Evolutionary conservation across 2,797 vertebrate species (phyloP).

Genomic region (Sebastes minor): DNA sequence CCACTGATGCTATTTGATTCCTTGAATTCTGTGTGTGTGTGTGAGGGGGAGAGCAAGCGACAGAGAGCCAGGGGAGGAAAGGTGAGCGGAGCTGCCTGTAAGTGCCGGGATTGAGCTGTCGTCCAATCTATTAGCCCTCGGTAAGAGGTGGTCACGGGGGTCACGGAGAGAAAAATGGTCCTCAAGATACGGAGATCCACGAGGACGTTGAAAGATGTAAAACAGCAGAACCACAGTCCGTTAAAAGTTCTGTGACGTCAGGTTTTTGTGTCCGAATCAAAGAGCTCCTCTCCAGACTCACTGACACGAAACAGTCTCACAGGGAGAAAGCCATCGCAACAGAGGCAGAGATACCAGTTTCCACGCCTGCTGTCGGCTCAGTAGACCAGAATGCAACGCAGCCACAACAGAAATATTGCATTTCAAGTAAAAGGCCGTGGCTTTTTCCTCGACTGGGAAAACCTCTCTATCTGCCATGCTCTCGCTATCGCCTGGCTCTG

Average conservation of each 20-base stretch:
- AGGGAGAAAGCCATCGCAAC: background rate
- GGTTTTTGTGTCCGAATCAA: background rate
- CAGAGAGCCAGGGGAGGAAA: constrained; percentile 1
- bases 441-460: background rate
- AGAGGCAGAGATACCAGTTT: background rate
- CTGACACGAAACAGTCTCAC: background rate
- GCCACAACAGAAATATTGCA: constrained; percentile 19
- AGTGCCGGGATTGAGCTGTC: constrained; percentile 6
- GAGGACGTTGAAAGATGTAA: background rate
- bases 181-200: background rate
- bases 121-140: constrained; percentile 42
- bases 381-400: constrained; percentile 2
- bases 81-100: constrained; percentile 21
- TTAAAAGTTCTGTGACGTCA: background rate
- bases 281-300: background rate
- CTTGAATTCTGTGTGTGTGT: background rate
- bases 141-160: constrained; percentile 36
- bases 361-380: background rate
- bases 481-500: background rate
- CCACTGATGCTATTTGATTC: constrained; percentile 14
- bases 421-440: constrained; percentile 1
- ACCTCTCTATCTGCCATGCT: background rate
- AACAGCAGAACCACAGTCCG: background rate
- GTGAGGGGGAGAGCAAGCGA: background rate
- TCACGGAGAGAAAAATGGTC: constrained; percentile 15